These are phyloP conservation scores for Cataglyphis hispanica DNA, from an alignment of 1,140 invertebrate genomes.

Conservation along the genomic window DNA sequence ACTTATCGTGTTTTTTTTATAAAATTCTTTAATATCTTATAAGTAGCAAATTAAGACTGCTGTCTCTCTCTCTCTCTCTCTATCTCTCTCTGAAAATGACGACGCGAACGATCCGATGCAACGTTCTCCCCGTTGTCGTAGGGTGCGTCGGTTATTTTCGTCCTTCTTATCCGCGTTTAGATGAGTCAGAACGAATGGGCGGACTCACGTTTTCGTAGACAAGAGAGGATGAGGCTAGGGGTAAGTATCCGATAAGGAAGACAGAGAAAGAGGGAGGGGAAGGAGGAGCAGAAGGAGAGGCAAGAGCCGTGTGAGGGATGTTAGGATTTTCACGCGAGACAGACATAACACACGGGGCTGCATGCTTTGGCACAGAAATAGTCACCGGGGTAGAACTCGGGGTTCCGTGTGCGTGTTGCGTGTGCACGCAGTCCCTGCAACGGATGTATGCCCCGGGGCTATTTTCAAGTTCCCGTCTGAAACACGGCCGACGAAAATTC, in stretches of 20 bases:
- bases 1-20: background rate
- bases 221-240: slow-evolving; percentile 47
- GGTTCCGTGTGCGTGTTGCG: slow-evolving; percentile 40
- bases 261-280: background rate
- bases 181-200: slow-evolving; percentile 70
- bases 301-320: slow-evolving; percentile 66
- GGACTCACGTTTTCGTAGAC: slow-evolving; percentile 34
- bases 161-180: slow-evolving; percentile 67
- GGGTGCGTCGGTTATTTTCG: slow-evolving; percentile 63
- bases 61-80: too few species aligned
- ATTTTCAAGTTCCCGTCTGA: slow-evolving; percentile 72
- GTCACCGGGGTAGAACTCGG: slow-evolving; percentile 62
- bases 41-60: background rate
- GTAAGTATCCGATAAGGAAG: slow-evolving; percentile 66
- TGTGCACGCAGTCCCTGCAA: slow-evolving; percentile 71
- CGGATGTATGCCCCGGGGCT: slow-evolving; percentile 75
- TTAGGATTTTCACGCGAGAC: slow-evolving; percentile 58
- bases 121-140: slow-evolving; percentile 66
- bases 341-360: slow-evolving; percentile 37
- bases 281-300: background rate
- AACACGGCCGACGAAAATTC: slow-evolving; percentile 61
- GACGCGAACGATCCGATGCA: slow-evolving; percentile 59
- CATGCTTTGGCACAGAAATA: slow-evolving; percentile 76
- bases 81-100: slow-evolving; percentile 15
- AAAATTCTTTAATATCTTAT: background rate